phyloP scores from a whole-genome alignment of 1,140 invertebrate genomes.

The Trichonephila clavipes region DNA sequence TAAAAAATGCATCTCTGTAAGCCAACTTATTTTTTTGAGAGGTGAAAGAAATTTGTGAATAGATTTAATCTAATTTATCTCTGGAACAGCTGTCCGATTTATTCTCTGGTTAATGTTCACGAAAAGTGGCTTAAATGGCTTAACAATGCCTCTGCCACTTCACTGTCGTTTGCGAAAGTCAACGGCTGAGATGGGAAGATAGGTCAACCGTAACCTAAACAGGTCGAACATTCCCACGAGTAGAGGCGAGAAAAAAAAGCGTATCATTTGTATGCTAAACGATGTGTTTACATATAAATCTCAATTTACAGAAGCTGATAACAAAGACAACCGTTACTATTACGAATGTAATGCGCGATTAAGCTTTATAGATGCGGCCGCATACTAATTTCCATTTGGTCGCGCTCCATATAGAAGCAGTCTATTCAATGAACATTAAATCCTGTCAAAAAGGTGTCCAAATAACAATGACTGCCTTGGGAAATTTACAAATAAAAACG shows the following conservation, averaged over 20 bases:
- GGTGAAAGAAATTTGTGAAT: neutral
- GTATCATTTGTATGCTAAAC: conserved; percentile 52
- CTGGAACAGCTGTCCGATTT: neutral
- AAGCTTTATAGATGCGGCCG: conserved; percentile 17
- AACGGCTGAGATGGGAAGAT: conserved; percentile 17
- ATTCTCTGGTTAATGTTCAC: neutral
- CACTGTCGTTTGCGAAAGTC: neutral
- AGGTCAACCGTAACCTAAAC: conserved; percentile 50
- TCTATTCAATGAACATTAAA: neutral
- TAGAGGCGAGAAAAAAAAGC: conserved; percentile 19
- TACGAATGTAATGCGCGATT: neutral
- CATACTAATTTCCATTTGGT: conserved; percentile 57
- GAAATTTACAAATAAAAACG: conserved; percentile 24
- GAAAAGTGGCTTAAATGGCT: neutral
- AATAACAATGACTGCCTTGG: conserved; percentile 24
- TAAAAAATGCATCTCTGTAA: no score
- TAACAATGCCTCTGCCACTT: conserved; percentile 4
- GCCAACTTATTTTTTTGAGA: no score
- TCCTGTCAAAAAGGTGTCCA: conserved; percentile 14
- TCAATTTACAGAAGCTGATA: conserved; percentile 53
- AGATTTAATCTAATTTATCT: neutral
- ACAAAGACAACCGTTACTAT: conserved; percentile 27
- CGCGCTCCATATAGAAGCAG: conserved; percentile 36
- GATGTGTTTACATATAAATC: conserved; percentile 52
- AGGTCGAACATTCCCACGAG: conserved; percentile 24